phyloP scores from a whole-genome alignment of 1,140 invertebrate genomes.

The Cyrtorhinus lividipennis region DNA sequence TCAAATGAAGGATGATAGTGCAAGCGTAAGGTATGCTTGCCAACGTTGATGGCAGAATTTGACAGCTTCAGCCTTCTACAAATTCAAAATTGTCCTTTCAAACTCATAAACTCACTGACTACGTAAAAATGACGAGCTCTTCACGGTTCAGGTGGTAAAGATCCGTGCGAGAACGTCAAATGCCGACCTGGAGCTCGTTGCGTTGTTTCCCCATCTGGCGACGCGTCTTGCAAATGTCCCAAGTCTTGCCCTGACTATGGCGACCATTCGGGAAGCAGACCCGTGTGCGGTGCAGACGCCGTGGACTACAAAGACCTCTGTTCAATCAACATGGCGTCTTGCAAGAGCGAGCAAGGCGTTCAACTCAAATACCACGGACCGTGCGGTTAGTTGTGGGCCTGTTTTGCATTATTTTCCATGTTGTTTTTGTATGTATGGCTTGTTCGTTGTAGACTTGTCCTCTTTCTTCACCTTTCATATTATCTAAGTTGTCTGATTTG shows the following conservation, averaged over 20 bases:
- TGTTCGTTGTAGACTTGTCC: background rate
- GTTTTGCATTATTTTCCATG: no score
- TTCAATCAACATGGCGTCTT: slow-evolving; percentile 63
- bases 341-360: slow-evolving; percentile 49
- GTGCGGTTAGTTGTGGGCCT: slow-evolving; percentile 72
- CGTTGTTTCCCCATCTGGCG: slow-evolving; percentile 31
- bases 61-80: no score
- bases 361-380: slow-evolving; percentile 74
- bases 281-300: slow-evolving; percentile 59
- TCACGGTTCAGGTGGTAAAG: slow-evolving; percentile 41
- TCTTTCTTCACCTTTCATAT: no score
- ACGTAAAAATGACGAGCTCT: no score
- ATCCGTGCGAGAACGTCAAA: slow-evolving; percentile 49
- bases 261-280: slow-evolving; percentile 27
- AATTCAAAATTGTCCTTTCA: no score
- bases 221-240: slow-evolving; percentile 21
- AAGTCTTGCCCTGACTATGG: slow-evolving; percentile 22
- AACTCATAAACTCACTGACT: no score
- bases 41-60: no score
- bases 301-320: slow-evolving; percentile 63
- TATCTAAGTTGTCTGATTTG: no score
- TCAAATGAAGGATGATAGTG: no score
- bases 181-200: slow-evolving; percentile 68
- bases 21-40: no score
- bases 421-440: background rate